Percentiles rank a stretch among this genome's conserved stretches.
Evolutionary conservation across 2,888 invertebrate genomes (phyloP).

Genomic region (Rotaria sp.): DNA sequence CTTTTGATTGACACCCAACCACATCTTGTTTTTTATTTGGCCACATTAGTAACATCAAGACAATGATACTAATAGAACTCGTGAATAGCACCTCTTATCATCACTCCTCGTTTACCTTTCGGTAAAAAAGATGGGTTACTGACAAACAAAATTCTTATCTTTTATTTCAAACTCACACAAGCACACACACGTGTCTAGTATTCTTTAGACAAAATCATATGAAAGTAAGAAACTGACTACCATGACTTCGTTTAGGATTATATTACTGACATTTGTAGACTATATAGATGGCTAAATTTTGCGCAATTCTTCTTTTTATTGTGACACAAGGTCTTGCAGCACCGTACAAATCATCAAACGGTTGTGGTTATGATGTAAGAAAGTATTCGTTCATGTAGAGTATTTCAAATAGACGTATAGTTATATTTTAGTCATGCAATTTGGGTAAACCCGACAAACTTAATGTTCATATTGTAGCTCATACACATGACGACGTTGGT

Average conservation of each 20-base stretch:
- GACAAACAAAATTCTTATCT: background rate
- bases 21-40: background rate
- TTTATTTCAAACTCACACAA: background rate
- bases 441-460: constrained; percentile 57
- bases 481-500: constrained; percentile 87
- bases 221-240: background rate
- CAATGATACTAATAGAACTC: background rate
- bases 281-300: background rate
- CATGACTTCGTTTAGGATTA: background rate
- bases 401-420: background rate
- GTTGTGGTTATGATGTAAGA: constrained; percentile 7
- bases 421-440: constrained; percentile 32
- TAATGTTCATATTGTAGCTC: constrained; percentile 74
- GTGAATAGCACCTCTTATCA: background rate
- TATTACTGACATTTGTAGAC: background rate
- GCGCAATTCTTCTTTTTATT: background rate
- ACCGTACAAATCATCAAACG: background rate
- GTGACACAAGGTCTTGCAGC: background rate
- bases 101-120: background rate
- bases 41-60: background rate
- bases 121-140: background rate
- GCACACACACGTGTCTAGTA: background rate
- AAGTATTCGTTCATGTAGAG: background rate
- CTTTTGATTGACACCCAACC: no score
- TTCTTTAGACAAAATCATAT: background rate